Evolutionary conservation across 2,797 vertebrate genomes (phyloP).

Genomic region (Acanthurus leucopareius): DNA sequence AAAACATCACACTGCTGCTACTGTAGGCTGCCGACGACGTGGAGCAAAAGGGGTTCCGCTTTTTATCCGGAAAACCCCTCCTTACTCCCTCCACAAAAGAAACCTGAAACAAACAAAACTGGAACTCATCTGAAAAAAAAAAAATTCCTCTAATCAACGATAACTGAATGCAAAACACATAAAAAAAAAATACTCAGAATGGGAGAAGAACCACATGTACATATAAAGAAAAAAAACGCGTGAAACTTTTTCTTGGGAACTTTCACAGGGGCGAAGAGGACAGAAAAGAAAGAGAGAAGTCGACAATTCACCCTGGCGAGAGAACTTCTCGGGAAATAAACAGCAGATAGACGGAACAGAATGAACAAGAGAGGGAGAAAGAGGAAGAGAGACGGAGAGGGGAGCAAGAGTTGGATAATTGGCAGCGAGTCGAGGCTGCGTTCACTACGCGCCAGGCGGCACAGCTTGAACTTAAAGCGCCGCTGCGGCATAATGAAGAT

Average conservation of each 20-base stretch:
- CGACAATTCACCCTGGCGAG: slow-evolving; percentile 52
- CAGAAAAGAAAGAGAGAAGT: slow-evolving; percentile 53
- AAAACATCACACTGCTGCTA: slow-evolving; percentile 66
- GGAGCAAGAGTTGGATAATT: slow-evolving; percentile 91
- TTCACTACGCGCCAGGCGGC: slow-evolving; percentile 94
- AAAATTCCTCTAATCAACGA: slow-evolving; percentile 73
- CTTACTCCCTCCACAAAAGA: slow-evolving; percentile 35
- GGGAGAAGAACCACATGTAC: slow-evolving; percentile 5
- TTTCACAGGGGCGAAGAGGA: slow-evolving; percentile 77
- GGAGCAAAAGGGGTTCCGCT: slow-evolving; percentile 48
- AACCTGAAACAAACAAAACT: slow-evolving; percentile 67
- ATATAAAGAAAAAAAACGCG: slow-evolving; percentile 12
- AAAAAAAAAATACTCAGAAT: slow-evolving; percentile 40
- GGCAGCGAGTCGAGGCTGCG: slow-evolving; percentile 91
- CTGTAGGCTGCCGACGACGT: slow-evolving; percentile 61
- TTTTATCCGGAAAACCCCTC: slow-evolving; percentile 58
- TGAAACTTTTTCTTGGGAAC: slow-evolving; percentile 85
- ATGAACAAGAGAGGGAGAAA: slow-evolving; percentile 64
- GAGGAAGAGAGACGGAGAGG: slow-evolving; percentile 62
- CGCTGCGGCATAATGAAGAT: slow-evolving; percentile 99
- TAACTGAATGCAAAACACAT: slow-evolving; percentile 48
- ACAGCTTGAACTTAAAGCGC: slow-evolving; percentile 99
- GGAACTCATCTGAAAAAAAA: slow-evolving; percentile 38
- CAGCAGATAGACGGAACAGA: slow-evolving; percentile 66
- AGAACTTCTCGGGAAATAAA: slow-evolving; percentile 65